Conservation (phyloP, 2,113 vertebrate species). For the Ciconia stormi region DNA sequence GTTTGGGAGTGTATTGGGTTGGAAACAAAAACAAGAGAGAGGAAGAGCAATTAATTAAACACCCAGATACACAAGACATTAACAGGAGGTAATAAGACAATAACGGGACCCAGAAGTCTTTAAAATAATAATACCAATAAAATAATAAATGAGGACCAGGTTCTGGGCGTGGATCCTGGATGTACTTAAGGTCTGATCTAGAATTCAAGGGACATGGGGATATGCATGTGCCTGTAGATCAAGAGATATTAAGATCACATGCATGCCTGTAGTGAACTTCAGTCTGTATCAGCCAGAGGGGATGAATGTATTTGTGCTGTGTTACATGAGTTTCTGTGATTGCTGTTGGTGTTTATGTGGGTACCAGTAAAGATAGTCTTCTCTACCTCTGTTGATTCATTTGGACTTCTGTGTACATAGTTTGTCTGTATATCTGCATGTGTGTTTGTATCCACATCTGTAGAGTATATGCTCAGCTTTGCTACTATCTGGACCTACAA, state of each 20-base stretch:
- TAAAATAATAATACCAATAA: background rate
- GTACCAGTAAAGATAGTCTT: background rate
- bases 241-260: background rate
- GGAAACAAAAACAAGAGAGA: background rate
- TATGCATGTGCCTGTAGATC: background rate
- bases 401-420: background rate
- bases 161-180: background rate
- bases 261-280: background rate
- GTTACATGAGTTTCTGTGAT: background rate
- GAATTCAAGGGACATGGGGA: background rate
- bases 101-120: background rate
- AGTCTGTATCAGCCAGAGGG: background rate
- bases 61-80: background rate
- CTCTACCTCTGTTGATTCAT: background rate
- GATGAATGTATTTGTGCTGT: fast-evolving
- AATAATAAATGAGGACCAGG: background rate
- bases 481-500: background rate
- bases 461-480: background rate
- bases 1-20: background rate
- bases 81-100: background rate
- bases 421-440: fast-evolving
- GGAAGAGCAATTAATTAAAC: background rate
- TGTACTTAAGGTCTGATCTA: background rate
- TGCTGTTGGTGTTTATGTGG: background rate
- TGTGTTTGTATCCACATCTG: background rate